These are phyloP conservation scores for Brachyptera risi DNA, from an alignment of 2,888 invertebrate genomes.

Conservation along the genomic window DNA sequence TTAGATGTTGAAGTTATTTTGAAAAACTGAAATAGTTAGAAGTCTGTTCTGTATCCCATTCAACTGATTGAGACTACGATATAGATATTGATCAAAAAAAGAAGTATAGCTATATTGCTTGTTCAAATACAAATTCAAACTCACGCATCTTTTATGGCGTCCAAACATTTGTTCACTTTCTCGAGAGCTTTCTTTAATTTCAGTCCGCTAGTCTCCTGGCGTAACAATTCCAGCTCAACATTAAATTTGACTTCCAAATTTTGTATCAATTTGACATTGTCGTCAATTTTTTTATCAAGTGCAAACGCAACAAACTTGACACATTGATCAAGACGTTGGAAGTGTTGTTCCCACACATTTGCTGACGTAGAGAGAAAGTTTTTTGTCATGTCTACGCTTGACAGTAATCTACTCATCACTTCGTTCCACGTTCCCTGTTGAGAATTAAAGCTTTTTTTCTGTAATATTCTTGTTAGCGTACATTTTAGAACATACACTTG, in stretches of 20 bases:
- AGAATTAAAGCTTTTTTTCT: too few species aligned
- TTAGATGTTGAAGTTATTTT: too few species aligned
- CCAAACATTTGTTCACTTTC: background rate
- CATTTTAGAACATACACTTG: too few species aligned
- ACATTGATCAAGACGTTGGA: background rate
- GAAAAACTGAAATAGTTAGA: too few species aligned
- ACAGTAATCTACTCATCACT: too few species aligned
- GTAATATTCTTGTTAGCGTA: too few species aligned
- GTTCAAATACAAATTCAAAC: background rate
- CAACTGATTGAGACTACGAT: too few species aligned
- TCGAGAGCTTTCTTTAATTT: background rate
- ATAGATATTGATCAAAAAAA: background rate
- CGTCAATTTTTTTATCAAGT: background rate
- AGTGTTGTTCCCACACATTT: slow-evolving; percentile 8
- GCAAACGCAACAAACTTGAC: background rate
- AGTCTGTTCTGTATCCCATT: too few species aligned
- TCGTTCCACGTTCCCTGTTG: too few species aligned
- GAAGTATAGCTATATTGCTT: background rate
- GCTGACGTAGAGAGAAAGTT: slow-evolving; percentile 5
- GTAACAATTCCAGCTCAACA: background rate
- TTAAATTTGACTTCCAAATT: slow-evolving; percentile 16
- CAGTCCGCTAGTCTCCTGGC: slow-evolving; percentile 12
- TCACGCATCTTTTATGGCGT: background rate
- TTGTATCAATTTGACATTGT: background rate
- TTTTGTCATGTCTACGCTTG: background rate